Conservation (phyloP, 64 coral and sea anemone genomes). For the Stichodactyla mertensii region DNA sequence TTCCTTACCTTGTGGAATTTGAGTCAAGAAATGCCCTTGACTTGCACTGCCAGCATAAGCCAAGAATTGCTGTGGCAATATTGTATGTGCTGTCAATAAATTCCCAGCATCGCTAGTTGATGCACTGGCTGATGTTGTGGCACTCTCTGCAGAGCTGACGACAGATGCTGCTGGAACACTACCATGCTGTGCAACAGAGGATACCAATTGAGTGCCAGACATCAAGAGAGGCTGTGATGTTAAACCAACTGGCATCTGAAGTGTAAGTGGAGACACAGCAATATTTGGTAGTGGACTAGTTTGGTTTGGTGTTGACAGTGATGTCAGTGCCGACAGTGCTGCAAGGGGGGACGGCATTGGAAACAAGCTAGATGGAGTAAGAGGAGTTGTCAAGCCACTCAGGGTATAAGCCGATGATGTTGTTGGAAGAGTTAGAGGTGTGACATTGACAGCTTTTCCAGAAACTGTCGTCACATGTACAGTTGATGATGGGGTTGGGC, state of each 20-base stretch:
- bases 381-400: constrained; percentile 58
- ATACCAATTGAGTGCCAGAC: constrained; percentile 50
- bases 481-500: constrained; percentile 52
- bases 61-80: constrained; percentile 58
- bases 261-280: constrained; percentile 68
- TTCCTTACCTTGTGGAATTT: constrained; percentile 22
- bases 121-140: background rate
- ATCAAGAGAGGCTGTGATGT: constrained; percentile 24
- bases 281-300: constrained; percentile 80
- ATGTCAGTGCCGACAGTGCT: constrained; percentile 84
- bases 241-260: constrained; percentile 71
- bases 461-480: constrained; percentile 61
- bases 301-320: constrained; percentile 88
- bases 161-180: constrained; percentile 21
- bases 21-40: constrained; percentile 37
- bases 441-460: constrained; percentile 54
- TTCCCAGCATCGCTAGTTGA: constrained; percentile 15
- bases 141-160: background rate
- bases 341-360: constrained; percentile 79
- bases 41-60: constrained; percentile 30
- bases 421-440: constrained; percentile 78
- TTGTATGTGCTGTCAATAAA: constrained; percentile 26
- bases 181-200: constrained; percentile 29
- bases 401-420: constrained; percentile 44
- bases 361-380: constrained; percentile 74